Base-by-base conservation (phyloP, 2,888 invertebrate species). In the Nyleta sp. region DNA sequence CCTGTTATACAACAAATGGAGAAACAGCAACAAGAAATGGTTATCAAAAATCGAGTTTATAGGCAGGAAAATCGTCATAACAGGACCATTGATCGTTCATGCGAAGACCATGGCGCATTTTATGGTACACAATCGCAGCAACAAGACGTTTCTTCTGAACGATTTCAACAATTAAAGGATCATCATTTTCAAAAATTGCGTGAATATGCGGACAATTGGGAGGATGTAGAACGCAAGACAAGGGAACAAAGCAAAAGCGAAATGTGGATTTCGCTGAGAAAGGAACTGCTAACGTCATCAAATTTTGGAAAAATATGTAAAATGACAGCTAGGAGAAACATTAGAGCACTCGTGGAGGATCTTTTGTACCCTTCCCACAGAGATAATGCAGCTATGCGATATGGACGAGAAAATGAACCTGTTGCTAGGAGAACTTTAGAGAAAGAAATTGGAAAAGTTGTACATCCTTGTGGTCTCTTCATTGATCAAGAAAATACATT, bases 281-380 rank as follows among this genome's bases (percentile, higher is more conserved):
- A 15, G 24, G 42, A 73, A 15, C 28, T 81, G 18, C 28, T 82
- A 17, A 83, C 81, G 1, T 77, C 81, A 15, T 81, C 80, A 6
- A 71, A 81, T 42, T 83, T 80, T 46, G 70, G 72, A 18, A 6
- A 4, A 35, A 10, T 10, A n/a, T 35, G 35, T 10, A 35, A 28
- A 28, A 28, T 28, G 28, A 28, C 28, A 28, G 7, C 28, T 7
- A 28, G 35, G n/a, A 5, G 35, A 35, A 35, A 35, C 13, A n/a
- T 35, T 10, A 11, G 2, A 10, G 2, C 35, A 3, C 13, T n/a
- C 10, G 35, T 35, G 35, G 10, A 35, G 2, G 2, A 35, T 6
- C 35, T 28, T 28, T 28, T 28, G 28, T 28, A 28, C 44, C 10
- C 17, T 5, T 35, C 13, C 8, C 3, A 20, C 2, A 8, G 4